Evolutionary conservation across 2,113 vertebrate genomes (phyloP).

Genomic region (Semicossyphus pulcher): DNA sequence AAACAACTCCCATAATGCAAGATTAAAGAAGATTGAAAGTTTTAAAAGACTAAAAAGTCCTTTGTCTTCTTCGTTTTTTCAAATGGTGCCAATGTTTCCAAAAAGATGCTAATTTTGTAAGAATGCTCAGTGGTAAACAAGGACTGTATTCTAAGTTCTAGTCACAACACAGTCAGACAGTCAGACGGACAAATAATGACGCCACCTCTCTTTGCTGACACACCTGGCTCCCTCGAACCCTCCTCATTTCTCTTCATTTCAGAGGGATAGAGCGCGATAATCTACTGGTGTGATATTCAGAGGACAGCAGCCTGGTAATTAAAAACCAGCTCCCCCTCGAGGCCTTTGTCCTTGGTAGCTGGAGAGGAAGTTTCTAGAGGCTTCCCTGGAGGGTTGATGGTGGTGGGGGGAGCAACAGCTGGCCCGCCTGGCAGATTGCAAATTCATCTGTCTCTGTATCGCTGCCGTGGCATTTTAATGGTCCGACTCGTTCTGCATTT

Average conservation of each 20-base stretch:
- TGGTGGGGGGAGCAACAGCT: conserved; percentile 69
- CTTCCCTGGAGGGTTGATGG: conserved; percentile 65
- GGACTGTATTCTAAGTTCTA: conserved; percentile 4
- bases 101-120: not conserved
- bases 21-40: not conserved
- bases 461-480: conserved; percentile 75
- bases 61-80: not conserved
- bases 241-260: conserved; percentile 46
- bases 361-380: conserved; percentile 62
- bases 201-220: conserved; percentile 5
- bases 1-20: not conserved
- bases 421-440: conserved; percentile 72
- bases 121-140: not conserved
- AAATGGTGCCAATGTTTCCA: not conserved
- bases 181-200: too few relatives aligned
- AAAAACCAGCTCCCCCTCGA: conserved; percentile 65
- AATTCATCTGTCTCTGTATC: conserved; percentile 74
- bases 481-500: conserved; percentile 62
- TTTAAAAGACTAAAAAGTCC: not conserved
- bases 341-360: conserved; percentile 72
- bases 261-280: conserved; percentile 37
- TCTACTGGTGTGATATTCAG: conserved; percentile 65
- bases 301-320: conserved; percentile 67
- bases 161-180: conserved; percentile 9
- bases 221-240: conserved; percentile 40